Evolutionary conservation across 2,113 vertebrate species (phyloP).

Genomic region (Muntiacus reevesi): DNA sequence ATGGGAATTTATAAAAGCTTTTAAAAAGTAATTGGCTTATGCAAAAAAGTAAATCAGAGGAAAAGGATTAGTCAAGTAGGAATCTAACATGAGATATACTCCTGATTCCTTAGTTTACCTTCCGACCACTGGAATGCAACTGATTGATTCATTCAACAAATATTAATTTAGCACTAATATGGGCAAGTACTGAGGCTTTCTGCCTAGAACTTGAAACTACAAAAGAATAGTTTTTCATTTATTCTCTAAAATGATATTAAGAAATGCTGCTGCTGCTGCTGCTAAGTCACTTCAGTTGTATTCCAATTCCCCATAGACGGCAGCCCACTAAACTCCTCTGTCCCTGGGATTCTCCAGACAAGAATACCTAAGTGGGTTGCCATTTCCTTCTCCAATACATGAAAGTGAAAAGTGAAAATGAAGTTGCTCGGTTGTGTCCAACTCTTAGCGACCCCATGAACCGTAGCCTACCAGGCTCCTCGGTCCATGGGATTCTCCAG

Average conservation of each 20-base stretch:
- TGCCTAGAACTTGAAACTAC: background rate
- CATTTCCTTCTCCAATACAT: background rate
- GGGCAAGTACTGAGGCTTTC: background rate
- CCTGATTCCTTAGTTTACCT: background rate
- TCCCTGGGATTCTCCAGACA: background rate
- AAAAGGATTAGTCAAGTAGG: background rate
- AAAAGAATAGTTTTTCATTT: background rate
- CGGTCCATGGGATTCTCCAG: background rate
- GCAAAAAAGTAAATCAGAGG: background rate
- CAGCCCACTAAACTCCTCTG: background rate
- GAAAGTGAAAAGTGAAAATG: background rate
- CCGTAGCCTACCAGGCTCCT: background rate
- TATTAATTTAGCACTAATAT: background rate
- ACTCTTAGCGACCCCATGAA: background rate
- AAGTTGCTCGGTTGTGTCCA: background rate
- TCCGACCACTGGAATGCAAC: background rate
- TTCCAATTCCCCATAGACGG: background rate
- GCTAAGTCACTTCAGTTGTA: background rate
- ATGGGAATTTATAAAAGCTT: background rate
- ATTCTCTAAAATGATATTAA: background rate
- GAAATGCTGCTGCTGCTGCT: background rate
- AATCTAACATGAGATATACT: background rate
- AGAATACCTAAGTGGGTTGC: background rate
- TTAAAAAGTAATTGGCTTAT: slow-evolving; percentile 9
- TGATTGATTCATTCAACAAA: slow-evolving; percentile 2